Base-by-base conservation (phyloP, 1,140 invertebrate species). In the Brachionus angularis region DNA sequence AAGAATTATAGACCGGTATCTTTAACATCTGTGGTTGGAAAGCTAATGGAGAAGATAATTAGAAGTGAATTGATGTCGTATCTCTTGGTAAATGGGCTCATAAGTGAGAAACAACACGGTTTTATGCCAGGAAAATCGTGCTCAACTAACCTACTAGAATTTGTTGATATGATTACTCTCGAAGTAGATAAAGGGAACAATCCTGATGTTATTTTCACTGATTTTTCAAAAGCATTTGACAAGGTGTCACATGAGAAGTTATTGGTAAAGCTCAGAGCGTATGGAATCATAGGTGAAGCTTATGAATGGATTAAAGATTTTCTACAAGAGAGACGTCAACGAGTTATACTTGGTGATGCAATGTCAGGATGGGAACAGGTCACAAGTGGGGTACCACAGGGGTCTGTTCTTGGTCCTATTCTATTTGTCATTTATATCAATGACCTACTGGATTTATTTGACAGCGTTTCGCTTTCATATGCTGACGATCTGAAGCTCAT, bases 1-100 rank as follows among this genome's bases (percentile, higher is more conserved):
- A 14, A 2, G 4, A 73, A 73, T 44, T 72, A 73, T 27, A 62
- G 69, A 47, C 52, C 72, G 16, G 46, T 73, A 5, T 39, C 16
- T 16, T 58, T 58, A 25, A 39, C 53, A 36, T 58, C 53, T 7
- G 36, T 58, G 23, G 33, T 58, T 58, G 31, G 53, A 23, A 58
- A 36, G 36, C 4, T 58, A 1, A 18, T 58, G 67, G 67, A 71
- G 23, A 50, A 18, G 21, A 36, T 71, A 3, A 14, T 71, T 18
- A 49, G 67, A 36, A 21, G 39, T 34, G 27, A 18, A 23, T 21
- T 71, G 8, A 42, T 52, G 8, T 21, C 16, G 21, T 71, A 14
- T 23, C 27, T 71, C 31, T 14, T 21, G 7, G 34, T 16, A 1
- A 50, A 71, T 14, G 53, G 34, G 12, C 16, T 71, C 12, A 49